Base-by-base conservation (phyloP, 1,140 invertebrate species). In the Berghia stephanieae region DNA sequence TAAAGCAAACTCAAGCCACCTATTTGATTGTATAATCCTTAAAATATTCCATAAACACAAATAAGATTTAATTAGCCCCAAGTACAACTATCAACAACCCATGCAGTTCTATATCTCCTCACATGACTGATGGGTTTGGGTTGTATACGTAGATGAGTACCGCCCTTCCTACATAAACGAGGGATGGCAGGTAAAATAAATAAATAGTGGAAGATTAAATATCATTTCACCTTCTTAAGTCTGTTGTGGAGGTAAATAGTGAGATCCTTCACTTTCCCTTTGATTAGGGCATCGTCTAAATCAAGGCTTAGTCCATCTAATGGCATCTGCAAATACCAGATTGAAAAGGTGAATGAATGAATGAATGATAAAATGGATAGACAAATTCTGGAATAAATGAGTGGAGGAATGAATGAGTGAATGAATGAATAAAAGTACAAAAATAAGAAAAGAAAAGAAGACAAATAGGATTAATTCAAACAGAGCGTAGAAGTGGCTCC, bases 241-340 rank as follows among this genome's bases (percentile, higher is more conserved):
- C 82, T 83, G 69, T 88, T 82, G 77, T 86, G 86, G n/a, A 88
- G 83, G 66, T 86, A 87, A 3, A 82, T 79, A 10, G 85, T 85
- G 16, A 88, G 81, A 75, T 88, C 86, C 70, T 84, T 84, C 5
- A 85, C 84, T 69, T 83, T 80, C 10, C 86, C 84, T 43, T 80
- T 81, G 31, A 77, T 49, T 10, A 86, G 46, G n/a, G 69, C 75
- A 52, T 77, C 74, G 70, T 81, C 80, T 27, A 85, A 76, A 60
- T 86, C 83, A 13, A 88, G 63, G 24, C 82, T 81, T 2, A 84
- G 72, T 2, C 83, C 82, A 75, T 84, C 81, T 18, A 82, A 68
- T 31, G 82, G 81, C 82, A 85, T 80, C 84, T 85, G 71, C 2
- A 40, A 34, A 76, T 31, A 40, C 55, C 24, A 79, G 34, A 69